Evolutionary conservation across 2,888 invertebrate genomes (phyloP), one percentile per base, ranked within the genome.

Genomic region (Cosmorhoe ocellata): DNA sequence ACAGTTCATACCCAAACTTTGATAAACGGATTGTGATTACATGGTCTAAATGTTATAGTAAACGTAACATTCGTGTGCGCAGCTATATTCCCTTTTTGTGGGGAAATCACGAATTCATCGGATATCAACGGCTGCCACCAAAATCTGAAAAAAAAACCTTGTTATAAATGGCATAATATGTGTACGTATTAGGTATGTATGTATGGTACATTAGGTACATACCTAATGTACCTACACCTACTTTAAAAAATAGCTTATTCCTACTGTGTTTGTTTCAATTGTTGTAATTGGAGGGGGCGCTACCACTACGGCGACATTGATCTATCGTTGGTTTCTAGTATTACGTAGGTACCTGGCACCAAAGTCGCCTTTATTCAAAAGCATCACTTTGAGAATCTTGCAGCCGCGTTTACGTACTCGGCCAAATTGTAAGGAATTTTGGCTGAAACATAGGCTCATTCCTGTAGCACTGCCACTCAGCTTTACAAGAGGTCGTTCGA

Each of bases 41-140:
- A 67, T 1, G 94, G 94, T 65, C 91, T 90, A 71, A 93, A 94
- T 14, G 85, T 90, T 27, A 94, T 91, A 14, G 91, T 91, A 64
- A 94, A 94, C 1, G 92, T 91, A 0, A 94, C 91, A 57, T 92
- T 91, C 58, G 91, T 92, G 26, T 91, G 92, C 0, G 94, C 91
- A 2, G 93, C 91, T 54, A 93, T 91, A 61, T 92, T 92, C 3
- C 95, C 95, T 46, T 91, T 84, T 59, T 84, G 76, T 0, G 95
- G 95, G 0, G 77, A 74, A 59, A 95, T 92, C 4, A 80, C 84
- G 67, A 94, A 94, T 61, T 92, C 90, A 2, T 80, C 78, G 0
- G 84, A 77, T 58, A 74, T 76, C 12, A 88, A 56, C 8, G 87
- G 88, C 54, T 89, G 88, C 90, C 90, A 90, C 76, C 82, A 87